A percentile compares a stretch with the other conserved stretches of the same genome.
Evolutionary conservation across 2,888 invertebrate genomes (phyloP).

Genomic region (Petrolisthes cinctipes): DNA sequence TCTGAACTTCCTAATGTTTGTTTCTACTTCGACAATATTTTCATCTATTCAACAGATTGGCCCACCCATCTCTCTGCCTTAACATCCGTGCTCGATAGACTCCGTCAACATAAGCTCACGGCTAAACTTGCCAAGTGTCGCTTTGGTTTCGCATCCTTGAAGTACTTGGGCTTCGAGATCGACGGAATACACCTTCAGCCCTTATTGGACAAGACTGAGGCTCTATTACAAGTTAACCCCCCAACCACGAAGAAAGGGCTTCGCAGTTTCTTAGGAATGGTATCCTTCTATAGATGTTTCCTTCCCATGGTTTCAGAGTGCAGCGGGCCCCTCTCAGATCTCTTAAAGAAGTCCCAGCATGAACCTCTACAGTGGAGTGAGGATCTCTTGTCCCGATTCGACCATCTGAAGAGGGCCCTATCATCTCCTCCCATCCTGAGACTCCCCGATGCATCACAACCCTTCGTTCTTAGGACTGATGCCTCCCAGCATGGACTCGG

Average conservation of each 20-base stretch:
- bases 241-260: conserved; percentile 20
- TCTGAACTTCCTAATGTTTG: too few species aligned
- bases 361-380: background rate
- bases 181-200: background rate
- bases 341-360: background rate
- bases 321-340: background rate
- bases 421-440: background rate
- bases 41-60: conserved; percentile 2
- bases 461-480: background rate
- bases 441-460: background rate
- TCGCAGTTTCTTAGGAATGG: background rate
- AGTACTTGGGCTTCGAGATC: conserved; percentile 29
- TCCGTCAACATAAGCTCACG: background rate
- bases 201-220: background rate
- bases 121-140: too few species aligned
- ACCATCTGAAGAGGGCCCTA: conserved; percentile 7
- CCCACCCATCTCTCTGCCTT: background rate
- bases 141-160: background rate
- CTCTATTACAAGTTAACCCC: background rate
- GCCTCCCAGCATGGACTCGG: background rate
- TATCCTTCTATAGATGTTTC: conserved; percentile 27
- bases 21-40: too few species aligned
- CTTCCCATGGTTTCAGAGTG: conserved; percentile 8
- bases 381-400: background rate
- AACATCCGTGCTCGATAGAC: background rate